phyloP scores from a whole-genome alignment of 2,888 invertebrate species.

The Charanyca ferruginea region DNA sequence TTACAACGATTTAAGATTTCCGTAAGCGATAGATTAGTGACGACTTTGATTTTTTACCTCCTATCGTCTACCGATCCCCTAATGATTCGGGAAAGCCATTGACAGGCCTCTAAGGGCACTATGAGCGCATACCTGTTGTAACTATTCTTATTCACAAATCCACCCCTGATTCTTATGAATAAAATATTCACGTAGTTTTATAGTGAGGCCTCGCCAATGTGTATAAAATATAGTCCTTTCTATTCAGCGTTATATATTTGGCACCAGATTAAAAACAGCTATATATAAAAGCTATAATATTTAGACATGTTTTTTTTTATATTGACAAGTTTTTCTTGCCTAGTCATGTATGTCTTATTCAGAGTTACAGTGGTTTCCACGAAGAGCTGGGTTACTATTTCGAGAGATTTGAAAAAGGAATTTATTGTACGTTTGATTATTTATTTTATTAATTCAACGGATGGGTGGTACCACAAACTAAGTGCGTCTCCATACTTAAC shows the following conservation, averaged over 20 bases:
- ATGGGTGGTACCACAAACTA: too few species aligned
- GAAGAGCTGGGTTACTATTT: too few species aligned
- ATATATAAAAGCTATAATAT: too few species aligned
- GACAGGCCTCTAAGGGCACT: constrained; percentile 9
- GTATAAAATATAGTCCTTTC: not conserved
- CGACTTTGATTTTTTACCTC: constrained; percentile 6
- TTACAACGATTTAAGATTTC: not conserved
- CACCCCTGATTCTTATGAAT: constrained; percentile 12
- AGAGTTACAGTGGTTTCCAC: not conserved
- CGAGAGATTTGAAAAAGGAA: too few species aligned
- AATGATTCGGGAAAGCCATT: constrained; percentile 11
- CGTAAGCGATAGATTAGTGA: not conserved
- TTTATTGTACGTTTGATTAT: too few species aligned
- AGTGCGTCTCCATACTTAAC: too few species aligned
- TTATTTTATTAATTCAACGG: too few species aligned
- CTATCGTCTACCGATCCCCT: constrained; percentile 6
- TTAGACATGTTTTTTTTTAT: not conserved
- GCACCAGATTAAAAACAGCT: not conserved
- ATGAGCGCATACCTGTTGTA: constrained; percentile 17
- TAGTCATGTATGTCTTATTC: not conserved
- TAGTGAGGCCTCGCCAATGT: constrained; percentile 17
- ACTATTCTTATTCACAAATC: constrained; percentile 25
- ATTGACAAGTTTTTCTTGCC: not conserved
- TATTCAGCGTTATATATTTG: constrained; percentile 1
- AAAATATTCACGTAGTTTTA: constrained; percentile 27